A percentile compares a stretch with the other conserved stretches of the same genome.
Evolutionary conservation across 2,797 vertebrate genomes (phyloP).

Genomic region (Sebastes reedi): DNA sequence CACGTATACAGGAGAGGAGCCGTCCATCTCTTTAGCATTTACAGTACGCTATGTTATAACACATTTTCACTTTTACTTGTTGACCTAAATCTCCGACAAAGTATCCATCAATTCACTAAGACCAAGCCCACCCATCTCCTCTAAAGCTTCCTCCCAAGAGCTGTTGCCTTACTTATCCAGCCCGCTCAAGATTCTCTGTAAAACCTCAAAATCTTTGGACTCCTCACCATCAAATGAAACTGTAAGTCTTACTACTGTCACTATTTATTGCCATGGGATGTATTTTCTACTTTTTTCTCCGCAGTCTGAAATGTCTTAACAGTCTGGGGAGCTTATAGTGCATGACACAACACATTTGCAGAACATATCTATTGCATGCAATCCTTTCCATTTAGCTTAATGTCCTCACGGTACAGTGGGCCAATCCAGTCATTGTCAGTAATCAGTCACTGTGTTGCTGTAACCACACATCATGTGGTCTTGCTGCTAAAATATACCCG

Average conservation of each 20-base stretch:
- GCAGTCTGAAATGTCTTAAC: background rate
- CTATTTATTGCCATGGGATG: background rate
- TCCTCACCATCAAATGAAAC: constrained; percentile 18
- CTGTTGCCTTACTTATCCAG: constrained; percentile 10
- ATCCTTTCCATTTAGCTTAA: constrained; percentile 1
- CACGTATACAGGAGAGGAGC: background rate
- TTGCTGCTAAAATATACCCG: background rate
- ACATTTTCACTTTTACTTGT: background rate
- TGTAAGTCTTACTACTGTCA: constrained; percentile 13
- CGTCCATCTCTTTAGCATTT: background rate
- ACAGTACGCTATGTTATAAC: background rate
- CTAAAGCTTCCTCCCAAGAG: constrained; percentile 4
- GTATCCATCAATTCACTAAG: background rate
- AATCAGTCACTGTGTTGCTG: constrained; percentile 3
- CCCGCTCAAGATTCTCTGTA: background rate
- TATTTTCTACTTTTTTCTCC: background rate
- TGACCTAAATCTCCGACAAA: background rate
- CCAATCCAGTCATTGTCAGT: background rate
- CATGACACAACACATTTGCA: background rate
- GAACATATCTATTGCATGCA: background rate
- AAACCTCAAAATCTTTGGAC: constrained; percentile 2
- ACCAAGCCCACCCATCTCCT: background rate
- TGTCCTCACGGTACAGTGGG: background rate
- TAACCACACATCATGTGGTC: background rate
- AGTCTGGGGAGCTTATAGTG: background rate